phyloP scores from a whole-genome alignment of 2,888 invertebrate species.

The Dasysyrphus albostriatus region DNA sequence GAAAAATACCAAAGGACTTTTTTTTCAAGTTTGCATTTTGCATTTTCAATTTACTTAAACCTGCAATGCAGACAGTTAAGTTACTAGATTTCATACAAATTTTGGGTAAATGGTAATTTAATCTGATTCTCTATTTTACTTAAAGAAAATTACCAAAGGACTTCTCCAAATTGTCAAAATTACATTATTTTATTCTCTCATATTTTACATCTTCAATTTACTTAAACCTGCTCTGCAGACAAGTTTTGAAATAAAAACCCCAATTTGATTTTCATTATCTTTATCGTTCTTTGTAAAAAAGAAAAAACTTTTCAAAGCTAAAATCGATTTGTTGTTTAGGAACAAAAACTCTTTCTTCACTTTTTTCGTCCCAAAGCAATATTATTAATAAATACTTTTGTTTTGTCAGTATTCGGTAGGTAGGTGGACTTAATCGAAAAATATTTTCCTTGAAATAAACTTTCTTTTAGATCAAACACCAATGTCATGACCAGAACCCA shows the following conservation, averaged over 20 bases:
- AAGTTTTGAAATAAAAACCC: background rate
- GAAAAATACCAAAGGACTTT: background rate
- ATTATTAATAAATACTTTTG: background rate
- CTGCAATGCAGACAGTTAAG: background rate
- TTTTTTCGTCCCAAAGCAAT: background rate
- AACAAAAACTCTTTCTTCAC: background rate
- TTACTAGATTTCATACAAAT: too few relatives aligned
- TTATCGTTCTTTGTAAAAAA: background rate
- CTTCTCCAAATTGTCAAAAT: background rate
- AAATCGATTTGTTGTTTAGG: slow-evolving; percentile 15
- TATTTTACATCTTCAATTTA: background rate
- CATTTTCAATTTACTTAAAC: background rate
- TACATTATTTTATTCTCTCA: background rate
- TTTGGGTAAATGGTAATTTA: too few relatives aligned
- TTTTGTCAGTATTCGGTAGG: background rate
- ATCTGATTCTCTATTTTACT: background rate
- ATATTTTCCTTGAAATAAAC: slow-evolving; percentile 7
- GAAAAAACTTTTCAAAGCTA: slow-evolving; percentile 8
- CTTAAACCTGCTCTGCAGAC: background rate
- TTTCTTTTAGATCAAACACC: background rate
- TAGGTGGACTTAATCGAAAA: background rate
- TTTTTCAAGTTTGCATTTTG: background rate
- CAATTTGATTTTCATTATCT: slow-evolving; percentile 10
- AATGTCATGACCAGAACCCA: background rate
- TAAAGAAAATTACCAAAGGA: background rate